Base-by-base conservation (phyloP, 1,140 invertebrate genomes). In the Zaprionus lachaisei region DNA sequence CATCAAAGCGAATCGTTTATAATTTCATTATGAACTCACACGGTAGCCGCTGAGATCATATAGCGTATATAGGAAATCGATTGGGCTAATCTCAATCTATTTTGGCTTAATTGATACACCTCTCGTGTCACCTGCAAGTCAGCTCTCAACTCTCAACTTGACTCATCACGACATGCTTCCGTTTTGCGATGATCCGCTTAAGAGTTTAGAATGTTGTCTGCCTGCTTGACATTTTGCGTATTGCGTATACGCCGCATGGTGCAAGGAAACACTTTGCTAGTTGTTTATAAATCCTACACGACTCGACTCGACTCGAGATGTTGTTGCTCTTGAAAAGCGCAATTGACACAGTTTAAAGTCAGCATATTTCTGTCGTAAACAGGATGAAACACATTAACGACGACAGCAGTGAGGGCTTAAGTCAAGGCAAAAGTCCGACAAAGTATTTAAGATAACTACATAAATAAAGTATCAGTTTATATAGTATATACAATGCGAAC, bases 21-120 rank as follows among this genome's bases (percentile, higher is more conserved):
- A 74, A 83, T 86, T 66, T 63, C 54, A 74, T 78, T 67, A 79
- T 89, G 73, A 87, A 76, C 78, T 83, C 83, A 89, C 67, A 83
- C 83, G 61, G 77, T 86, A 86, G 80, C 83, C 47, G 54, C 54
- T 80, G 83, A 86, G 58, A 72, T 86, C 83, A 86, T 79, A 65
- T 62, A 51, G 60, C 58, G 81, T 38, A 41, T 81, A 14, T 83
- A 79, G 82, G 75, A 83, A 83, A 85, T 58, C 63, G 51, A 67
- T 85, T 68, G 55, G 61, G 56, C 51, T 41, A 38, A 70, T 75
- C 65, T 67, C 17, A 11, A 47, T 20, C 41, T 15, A 44, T 71
- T 73, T 76, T 80, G 58, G 65, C 66, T 75, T 72, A 85, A 85
- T 81, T 85, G 54, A 78, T 74, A 81, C 81, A 84, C 78, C 78